Evolutionary conservation across 2,888 invertebrate genomes (phyloP).

Genomic region (Tupiocoris notatus): DNA sequence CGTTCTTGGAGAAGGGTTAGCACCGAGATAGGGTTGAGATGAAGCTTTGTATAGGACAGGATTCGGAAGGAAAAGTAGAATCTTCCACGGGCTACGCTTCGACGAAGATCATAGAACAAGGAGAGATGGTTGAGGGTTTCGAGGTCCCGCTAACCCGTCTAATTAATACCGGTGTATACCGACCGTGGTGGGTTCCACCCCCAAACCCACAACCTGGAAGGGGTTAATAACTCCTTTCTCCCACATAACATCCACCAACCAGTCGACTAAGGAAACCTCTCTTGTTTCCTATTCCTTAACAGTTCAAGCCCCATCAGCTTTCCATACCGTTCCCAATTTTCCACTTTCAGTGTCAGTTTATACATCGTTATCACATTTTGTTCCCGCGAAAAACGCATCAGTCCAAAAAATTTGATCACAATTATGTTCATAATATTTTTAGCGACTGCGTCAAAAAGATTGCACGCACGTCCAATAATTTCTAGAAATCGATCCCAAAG

Average conservation of each 20-base stretch:
- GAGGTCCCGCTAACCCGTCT: constrained; percentile 9
- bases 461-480: too few species aligned
- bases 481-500: too few species aligned
- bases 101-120: background rate
- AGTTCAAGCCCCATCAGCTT: background rate
- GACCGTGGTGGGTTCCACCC: background rate
- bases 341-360: constrained; percentile 23
- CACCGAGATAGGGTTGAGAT: background rate
- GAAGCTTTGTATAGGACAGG: background rate
- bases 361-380: constrained; percentile 19
- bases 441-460: too few species aligned
- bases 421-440: too few species aligned
- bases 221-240: constrained; percentile 37
- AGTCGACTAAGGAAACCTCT: too few species aligned
- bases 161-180: constrained; percentile 25
- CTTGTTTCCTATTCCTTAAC: background rate
- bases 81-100: background rate
- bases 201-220: background rate
- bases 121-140: background rate
- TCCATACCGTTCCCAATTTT: background rate
- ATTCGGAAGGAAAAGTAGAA: background rate
- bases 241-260: too few species aligned
- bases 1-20: background rate
- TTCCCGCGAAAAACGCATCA: too few species aligned
- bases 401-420: too few species aligned